Evolutionary conservation across 2,113 vertebrate genomes (phyloP).

Genomic region (Galbula dea): DNA sequence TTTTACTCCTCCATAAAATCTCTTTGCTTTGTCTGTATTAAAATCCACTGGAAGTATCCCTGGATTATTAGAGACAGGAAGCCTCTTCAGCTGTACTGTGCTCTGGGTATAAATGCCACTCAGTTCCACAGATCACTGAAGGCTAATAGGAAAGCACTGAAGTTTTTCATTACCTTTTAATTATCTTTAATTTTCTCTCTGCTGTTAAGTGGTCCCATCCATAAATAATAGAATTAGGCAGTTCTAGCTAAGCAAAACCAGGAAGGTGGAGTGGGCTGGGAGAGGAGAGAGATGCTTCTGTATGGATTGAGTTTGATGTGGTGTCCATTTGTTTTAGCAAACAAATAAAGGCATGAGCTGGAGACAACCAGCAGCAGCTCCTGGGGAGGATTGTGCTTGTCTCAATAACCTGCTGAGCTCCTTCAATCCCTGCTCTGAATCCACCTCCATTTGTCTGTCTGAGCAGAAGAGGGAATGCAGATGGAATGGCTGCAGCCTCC

Average conservation of each 20-base stretch:
- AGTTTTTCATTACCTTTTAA: conserved; percentile 20
- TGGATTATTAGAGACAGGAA: neutral
- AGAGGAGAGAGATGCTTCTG: neutral
- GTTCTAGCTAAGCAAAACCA: neutral
- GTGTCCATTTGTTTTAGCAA: conserved; percentile 44
- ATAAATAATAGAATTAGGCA: neutral
- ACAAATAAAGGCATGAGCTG: conserved; percentile 28
- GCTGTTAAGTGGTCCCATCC: neutral
- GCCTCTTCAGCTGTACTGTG: neutral
- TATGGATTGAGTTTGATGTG: neutral
- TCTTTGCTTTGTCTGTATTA: neutral
- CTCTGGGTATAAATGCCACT: neutral
- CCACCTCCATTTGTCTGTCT: conserved; percentile 22
- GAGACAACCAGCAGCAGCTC: conserved; percentile 30
- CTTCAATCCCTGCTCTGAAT: conserved; percentile 60
- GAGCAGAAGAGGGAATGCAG: conserved; percentile 13
- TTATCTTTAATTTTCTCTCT: neutral
- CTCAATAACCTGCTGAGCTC: conserved; percentile 36
- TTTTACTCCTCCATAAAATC: conserved; percentile 1
- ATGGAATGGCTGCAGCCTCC: neutral
- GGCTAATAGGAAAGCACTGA: neutral
- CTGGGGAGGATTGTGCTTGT: conserved; percentile 56
- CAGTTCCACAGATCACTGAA: neutral
- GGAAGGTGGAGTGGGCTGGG: neutral
- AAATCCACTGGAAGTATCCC: neutral